Base-by-base conservation (phyloP, 1,140 invertebrate species). In the Epicauta chinensis region DNA sequence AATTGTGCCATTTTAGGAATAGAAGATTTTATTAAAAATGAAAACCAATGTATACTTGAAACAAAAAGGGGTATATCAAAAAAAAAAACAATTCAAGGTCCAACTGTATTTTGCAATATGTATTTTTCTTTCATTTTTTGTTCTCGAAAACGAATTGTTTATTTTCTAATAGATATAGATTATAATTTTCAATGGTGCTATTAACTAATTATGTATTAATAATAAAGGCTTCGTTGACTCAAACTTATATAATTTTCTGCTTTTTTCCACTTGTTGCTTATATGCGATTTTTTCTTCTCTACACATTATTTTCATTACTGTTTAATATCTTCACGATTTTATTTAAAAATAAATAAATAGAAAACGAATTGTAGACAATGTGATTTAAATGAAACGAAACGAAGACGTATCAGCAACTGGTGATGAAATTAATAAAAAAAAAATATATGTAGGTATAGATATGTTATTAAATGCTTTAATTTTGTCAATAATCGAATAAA, bases 381-480 rank as follows among this genome's bases (percentile, higher is more conserved):
- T 68, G 67, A 69, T 69, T 64, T 60, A 53, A 60, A 23, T 53
- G 52, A 65, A 65, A 60, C 55, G 67, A 61, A 69, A 69, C 67
- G 57, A 59, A 69, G 65, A 69, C 67, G 67, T 69, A 69, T 69
- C 67, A 69, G 61, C 58, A 67, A 68, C 7, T 62, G 65, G 66
- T 69, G 66, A 69, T 67, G 59, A 55, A 42, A 51, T 46, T 45
- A 4, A 7, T 56, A 53, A 47, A 45, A 39, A 36, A 3, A 12
- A 40, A 39, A 52, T 46, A 43, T 49, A 52, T 52, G 41, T 63
- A 59, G 52, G 42, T 37, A 31, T 63, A 61, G 54, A 3, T 6
- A 5, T 30, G 54, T 41, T 57, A 50, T 57, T 45, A 54, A 47
- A 48, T 59, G 38, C 52, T 60, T 60, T 59, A 57, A 54, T 62